These are phyloP conservation scores for Mus minutoides DNA, from an alignment of 2,797 vertebrate genomes.

Conservation along the genomic window DNA sequence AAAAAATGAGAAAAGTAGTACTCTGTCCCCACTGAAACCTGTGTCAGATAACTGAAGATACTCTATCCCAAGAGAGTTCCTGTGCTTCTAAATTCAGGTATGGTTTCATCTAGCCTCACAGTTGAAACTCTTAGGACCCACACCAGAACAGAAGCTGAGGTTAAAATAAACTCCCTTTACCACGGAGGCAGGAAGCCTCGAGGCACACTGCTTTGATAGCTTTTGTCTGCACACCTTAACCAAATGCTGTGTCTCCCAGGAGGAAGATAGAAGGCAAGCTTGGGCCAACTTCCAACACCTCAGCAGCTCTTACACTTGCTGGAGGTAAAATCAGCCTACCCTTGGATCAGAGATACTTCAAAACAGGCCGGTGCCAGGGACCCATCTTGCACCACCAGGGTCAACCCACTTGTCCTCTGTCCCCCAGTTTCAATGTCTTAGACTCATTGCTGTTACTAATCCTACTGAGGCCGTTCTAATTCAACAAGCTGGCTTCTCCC, in stretches of 20 bases:
- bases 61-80: not conserved
- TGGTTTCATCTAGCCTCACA: not conserved
- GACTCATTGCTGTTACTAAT: not conserved
- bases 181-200: not conserved
- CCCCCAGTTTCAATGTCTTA: not conserved
- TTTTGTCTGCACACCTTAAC: not conserved
- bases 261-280: not conserved
- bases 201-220: not conserved
- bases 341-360: not conserved
- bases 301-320: not conserved
- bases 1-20: not conserved
- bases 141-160: not conserved
- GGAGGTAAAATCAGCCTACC: not conserved
- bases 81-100: not conserved
- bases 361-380: not conserved
- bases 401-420: not conserved
- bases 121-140: not conserved
- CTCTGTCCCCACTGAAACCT: not conserved
- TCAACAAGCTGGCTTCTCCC: not conserved
- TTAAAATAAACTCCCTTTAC: not conserved
- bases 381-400: not conserved
- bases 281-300: not conserved
- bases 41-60: not conserved
- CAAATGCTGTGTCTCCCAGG: not conserved
- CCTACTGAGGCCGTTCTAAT: not conserved